phyloP scores from a whole-genome alignment of 2,797 vertebrate genomes.

The Pipistrellus pipistrellus region DNA sequence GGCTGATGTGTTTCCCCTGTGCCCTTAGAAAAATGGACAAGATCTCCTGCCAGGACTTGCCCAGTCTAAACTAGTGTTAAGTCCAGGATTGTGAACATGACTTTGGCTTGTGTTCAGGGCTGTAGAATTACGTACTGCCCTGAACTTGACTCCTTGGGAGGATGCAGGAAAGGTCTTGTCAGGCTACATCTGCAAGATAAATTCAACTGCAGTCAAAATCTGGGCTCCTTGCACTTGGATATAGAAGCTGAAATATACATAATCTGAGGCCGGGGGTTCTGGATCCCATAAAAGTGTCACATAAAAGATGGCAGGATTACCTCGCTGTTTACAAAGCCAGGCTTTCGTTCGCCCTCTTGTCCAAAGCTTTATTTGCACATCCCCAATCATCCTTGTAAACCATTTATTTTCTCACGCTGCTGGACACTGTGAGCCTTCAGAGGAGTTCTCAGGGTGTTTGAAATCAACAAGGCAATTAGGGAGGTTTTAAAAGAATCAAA shows the following conservation, averaged over 20 bases:
- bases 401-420: constrained; percentile 40
- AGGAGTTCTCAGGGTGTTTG: constrained; percentile 79
- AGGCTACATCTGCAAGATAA: constrained; percentile 68
- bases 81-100: neutral
- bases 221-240: constrained; percentile 73
- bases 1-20: neutral
- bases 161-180: neutral
- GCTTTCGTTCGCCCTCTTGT: neutral
- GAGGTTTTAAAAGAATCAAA: constrained; percentile 80
- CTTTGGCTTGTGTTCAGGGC: neutral
- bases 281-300: constrained; percentile 79
- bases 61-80: neutral
- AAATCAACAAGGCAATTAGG: constrained; percentile 86
- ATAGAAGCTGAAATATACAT: constrained; percentile 72
- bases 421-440: constrained; percentile 69
- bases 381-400: constrained; percentile 54
- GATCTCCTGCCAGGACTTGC: neutral
- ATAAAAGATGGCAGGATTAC: constrained; percentile 73
- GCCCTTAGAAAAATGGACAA: no score
- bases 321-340: neutral
- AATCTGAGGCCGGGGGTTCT: constrained; percentile 74
- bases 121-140: neutral
- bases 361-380: constrained; percentile 50
- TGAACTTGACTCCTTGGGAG: neutral
- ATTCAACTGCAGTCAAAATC: constrained; percentile 76